Base-by-base conservation (phyloP, 2,797 vertebrate genomes). In the Melanotaenia pygmaea region DNA sequence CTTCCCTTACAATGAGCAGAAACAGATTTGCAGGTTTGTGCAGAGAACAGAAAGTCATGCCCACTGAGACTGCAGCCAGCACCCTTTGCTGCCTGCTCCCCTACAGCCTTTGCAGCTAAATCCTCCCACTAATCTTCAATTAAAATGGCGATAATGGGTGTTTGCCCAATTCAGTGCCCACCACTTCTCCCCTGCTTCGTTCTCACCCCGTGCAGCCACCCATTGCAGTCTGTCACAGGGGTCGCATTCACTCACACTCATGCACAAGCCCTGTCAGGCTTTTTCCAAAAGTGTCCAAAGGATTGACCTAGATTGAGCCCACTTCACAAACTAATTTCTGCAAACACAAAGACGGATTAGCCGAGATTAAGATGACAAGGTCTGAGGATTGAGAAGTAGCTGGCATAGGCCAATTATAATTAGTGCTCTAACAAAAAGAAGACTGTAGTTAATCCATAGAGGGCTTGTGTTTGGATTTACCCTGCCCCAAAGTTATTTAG, bases 361-460 rank as follows among this genome's bases (percentile, higher is more conserved):
- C 64, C 24, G 69, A 92, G 92, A 94, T 94, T 94, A 92, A 89
- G 88, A 91, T 92, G 91, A 93, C 90, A 92, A 86, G 85, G 85
- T 93, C 79, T 90, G 88, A 79, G 89, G 88, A 88, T 81, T 83
- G 88, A 88, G 85, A 74, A 84, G 78, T 87, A 86, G 88, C 86
- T 81, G 85, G 84, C 87, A 87, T 70, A 76, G 90, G 92, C 92
- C 91, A 93, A 93, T 94, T 93, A 94, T 91, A 90, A 94, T 91
- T 91, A 92, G 83, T 84, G 80, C 62, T 80, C 75, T 65, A 67
- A 86, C 83, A 88, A 84, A 88, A 85, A 84, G 76, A 75, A 73
- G 81, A 81, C 85, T 78, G 71, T 79, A 64, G 70, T 70, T 91
- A 87, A 90, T 89, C 69, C 82, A 63, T 60, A 7, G 47, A 83